Evolutionary conservation across 2,888 invertebrate species (phyloP).

Genomic region (Xanthia icteritia): DNA sequence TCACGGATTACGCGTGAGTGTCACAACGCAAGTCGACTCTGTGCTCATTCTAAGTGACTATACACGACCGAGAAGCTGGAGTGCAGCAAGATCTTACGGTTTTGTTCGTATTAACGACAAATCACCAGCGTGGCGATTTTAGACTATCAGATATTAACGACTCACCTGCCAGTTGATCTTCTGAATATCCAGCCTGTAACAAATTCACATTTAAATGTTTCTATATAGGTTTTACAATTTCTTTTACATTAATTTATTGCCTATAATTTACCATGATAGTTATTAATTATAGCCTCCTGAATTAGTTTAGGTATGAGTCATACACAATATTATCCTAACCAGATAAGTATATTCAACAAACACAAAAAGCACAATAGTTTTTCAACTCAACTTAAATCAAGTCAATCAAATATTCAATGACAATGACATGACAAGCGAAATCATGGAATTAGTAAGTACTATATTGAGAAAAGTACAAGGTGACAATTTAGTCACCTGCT

Average conservation of each 20-base stretch:
- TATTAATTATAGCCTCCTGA: slow-evolving; percentile 19
- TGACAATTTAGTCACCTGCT: no score
- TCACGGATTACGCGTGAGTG: slow-evolving; percentile 76
- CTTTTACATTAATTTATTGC: neutral
- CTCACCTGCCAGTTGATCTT: slow-evolving; percentile 98
- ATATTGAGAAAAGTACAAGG: no score
- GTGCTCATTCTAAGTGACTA: slow-evolving; percentile 26
- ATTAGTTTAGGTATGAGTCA: slow-evolving; percentile 28
- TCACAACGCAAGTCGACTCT: slow-evolving; percentile 48
- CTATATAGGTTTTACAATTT: neutral
- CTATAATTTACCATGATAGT: slow-evolving; percentile 29
- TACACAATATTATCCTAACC: neutral
- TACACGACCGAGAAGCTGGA: slow-evolving; percentile 7
- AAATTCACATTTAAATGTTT: slow-evolving; percentile 21
- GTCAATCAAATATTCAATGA: no score
- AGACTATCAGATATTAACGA: slow-evolving; percentile 72
- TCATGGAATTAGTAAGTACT: no score
- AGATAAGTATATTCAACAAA: slow-evolving; percentile 34
- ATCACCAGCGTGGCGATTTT: slow-evolving; percentile 3
- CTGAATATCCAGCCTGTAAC: slow-evolving; percentile 95
- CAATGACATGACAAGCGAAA: no score
- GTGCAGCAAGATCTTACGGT: slow-evolving; percentile 4
- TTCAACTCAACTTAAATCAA: neutral
- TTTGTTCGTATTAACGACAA: slow-evolving; percentile 17
- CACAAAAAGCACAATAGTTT: slow-evolving; percentile 1